Conservation (phyloP, 2,797 vertebrate species). For the Ataeniobius toweri region DNA sequence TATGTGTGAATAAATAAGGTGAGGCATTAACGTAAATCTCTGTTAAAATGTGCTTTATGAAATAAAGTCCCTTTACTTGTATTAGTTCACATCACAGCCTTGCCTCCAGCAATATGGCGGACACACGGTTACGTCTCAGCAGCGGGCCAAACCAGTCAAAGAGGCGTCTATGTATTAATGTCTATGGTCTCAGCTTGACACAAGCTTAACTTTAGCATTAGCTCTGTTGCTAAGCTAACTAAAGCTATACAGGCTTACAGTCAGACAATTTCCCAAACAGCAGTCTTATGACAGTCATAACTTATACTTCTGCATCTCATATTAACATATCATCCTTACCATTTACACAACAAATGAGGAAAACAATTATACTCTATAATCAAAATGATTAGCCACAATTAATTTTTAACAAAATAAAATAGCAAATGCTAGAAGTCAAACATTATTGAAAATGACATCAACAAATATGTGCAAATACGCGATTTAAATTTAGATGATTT, state of each 20-base stretch:
- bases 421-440: background rate
- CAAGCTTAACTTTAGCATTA: background rate
- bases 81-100: no score
- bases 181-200: no score
- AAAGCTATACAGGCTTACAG: background rate
- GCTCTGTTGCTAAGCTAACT: background rate
- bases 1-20: no score
- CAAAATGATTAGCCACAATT: background rate
- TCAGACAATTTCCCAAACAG: background rate
- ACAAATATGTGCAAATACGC: background rate
- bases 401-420: no score
- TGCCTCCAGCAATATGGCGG: no score
- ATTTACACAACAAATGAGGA: background rate
- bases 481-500: background rate
- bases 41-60: no score
- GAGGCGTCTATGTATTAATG: no score
- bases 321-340: background rate
- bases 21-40: no score
- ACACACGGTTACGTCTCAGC: no score
- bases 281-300: background rate
- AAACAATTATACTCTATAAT: background rate
- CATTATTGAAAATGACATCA: background rate
- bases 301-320: background rate
- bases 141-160: no score
- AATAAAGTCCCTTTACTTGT: no score